Base-by-base conservation (phyloP, 2,797 vertebrate species). In the Xiphophorus birchmanni region DNA sequence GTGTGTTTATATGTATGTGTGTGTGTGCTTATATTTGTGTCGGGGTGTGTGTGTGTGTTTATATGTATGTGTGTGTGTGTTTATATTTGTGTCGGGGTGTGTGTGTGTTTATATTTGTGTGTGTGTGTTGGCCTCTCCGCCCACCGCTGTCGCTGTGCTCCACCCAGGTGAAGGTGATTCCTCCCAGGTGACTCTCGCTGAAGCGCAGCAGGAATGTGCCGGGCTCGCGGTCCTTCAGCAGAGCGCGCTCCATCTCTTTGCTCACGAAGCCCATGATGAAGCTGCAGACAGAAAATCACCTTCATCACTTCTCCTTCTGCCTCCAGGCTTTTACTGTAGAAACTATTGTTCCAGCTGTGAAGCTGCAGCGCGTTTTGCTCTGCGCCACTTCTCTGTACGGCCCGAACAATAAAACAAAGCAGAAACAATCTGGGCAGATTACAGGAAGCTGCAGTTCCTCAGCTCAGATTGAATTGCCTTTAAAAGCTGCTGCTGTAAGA, bases 141-240 rank as follows among this genome's bases (percentile, higher is more conserved):
- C 93, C 93, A 98, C 98, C 98, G 0, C 95, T 97, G 91, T 98
- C 96, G 9, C 93, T 95, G 76, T 96, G 97, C 88, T 98, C 96
- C 89, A 99, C 97, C 98, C 98, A 99, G 71, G 98, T 99, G 89
- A 99, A 99, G 17, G 98, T 99, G 93, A 99, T 99, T 76, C 98
- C 98, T 80, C 98, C 98, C 0, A 99, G 95, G 90, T 99, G 97
- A 80, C 98, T 99, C 95, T 99, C 98, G 47, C 98, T 99, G 92
- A 99, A 99, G 86, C 98, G 94, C 78, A 99, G 75, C 56, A 99
- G 95, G 93, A 99, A 99, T 0, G 98, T 99, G 23, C 98, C 98
- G 0, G 97, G 96, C 79, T 96, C 96, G 92, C 96, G 96, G 91
- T 97, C 97, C 92, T 98, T 98, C 74, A 99, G 95, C 91, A 99